phyloP scores from a whole-genome alignment of 2,888 invertebrate genomes.

The Nebria brevicollis region DNA sequence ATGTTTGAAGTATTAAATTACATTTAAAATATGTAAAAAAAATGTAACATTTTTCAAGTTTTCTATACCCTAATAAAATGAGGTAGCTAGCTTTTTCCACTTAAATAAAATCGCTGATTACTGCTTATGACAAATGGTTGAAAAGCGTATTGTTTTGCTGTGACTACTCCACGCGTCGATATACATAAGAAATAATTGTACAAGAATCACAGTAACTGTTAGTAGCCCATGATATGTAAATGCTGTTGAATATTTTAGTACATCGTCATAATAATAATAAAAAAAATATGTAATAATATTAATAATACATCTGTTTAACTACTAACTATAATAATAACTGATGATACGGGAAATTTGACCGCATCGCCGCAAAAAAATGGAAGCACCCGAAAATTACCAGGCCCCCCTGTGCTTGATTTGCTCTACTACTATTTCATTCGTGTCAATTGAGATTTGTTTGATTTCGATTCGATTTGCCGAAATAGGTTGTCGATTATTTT shows the following conservation, averaged over 20 bases:
- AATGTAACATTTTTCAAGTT: no score
- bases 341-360: background rate
- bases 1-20: no score
- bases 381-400: constrained; percentile 4
- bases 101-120: background rate
- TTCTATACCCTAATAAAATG: no score
- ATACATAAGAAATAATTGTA: constrained; percentile 3
- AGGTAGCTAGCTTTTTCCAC: background rate
- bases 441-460: no score
- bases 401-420: constrained; percentile 14
- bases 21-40: no score
- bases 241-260: constrained; percentile 44
- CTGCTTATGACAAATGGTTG: background rate
- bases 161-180: constrained; percentile 35
- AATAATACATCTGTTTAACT: constrained; percentile 3
- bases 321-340: background rate
- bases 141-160: constrained; percentile 2
- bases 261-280: constrained; percentile 10
- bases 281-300: constrained; percentile 12
- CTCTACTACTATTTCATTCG: constrained; percentile 2
- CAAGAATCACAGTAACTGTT: constrained; percentile 38
- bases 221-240: constrained; percentile 38
- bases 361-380: background rate
- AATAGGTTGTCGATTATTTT: background rate
- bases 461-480: no score